Conservation (phyloP, 2,797 vertebrate species). For the Lithobates pipiens region DNA sequence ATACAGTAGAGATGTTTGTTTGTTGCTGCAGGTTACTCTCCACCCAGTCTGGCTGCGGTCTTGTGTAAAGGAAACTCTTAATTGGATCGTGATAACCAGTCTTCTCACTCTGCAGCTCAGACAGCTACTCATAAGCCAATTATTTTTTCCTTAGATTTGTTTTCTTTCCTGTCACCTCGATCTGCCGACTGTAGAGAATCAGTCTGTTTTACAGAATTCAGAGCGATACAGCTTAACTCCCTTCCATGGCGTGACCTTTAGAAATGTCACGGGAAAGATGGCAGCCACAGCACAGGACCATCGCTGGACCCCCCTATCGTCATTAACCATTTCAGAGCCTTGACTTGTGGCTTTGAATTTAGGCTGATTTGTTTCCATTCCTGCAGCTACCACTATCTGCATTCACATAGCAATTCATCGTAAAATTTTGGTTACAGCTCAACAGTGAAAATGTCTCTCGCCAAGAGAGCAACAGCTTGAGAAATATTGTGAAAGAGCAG, state of each 20-base stretch:
- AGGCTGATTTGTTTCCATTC: not conserved
- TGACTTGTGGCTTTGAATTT: not conserved
- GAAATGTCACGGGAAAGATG: not conserved
- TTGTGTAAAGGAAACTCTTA: conserved; percentile 29
- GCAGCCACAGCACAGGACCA: not conserved
- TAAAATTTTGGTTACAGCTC: too few species aligned
- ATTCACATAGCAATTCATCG: too few species aligned
- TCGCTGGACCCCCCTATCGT: not conserved
- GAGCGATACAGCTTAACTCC: not conserved
- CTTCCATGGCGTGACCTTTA: not conserved
- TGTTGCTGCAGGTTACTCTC: not conserved
- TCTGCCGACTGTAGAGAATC: conserved; percentile 7
- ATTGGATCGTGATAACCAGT: conserved; percentile 33
- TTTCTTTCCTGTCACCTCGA: conserved; percentile 12
- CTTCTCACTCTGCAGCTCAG: conserved; percentile 50
- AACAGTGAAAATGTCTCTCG: too few species aligned
- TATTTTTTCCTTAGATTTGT: conserved; percentile 49
- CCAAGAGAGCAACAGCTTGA: too few species aligned
- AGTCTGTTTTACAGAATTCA: conserved; percentile 12
- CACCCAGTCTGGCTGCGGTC: conserved; percentile 30
- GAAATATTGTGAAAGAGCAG: too few species aligned
- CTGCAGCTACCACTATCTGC: too few species aligned
- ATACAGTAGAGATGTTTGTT: not conserved
- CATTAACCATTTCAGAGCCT: not conserved
- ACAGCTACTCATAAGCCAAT: conserved; percentile 56